Evolutionary conservation across 2,888 invertebrate genomes (phyloP).

Genomic region (Galeopsomyia nigrocyanea): DNA sequence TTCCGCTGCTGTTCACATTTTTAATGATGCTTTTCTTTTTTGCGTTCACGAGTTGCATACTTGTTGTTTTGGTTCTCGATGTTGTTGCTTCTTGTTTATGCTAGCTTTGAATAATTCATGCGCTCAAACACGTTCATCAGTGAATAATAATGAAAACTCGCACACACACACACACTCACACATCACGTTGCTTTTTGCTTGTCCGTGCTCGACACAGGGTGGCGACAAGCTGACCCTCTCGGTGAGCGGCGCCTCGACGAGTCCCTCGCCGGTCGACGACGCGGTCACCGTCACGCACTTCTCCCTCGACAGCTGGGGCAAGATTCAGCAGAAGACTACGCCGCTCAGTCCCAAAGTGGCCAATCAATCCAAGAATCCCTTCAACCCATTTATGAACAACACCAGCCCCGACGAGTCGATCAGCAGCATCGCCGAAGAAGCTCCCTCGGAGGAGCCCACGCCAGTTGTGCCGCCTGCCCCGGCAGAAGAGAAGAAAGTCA

Average conservation of each 20-base stretch:
- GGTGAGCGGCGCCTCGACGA: constrained; percentile 71
- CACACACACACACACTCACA: constrained; percentile 49
- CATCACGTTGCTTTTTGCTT: constrained; percentile 58
- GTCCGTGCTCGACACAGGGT: constrained; percentile 69
- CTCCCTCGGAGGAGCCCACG: constrained; percentile 47
- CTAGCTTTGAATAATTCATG: constrained; percentile 42
- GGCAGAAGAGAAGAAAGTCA: constrained; percentile 61
- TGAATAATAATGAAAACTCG: not conserved
- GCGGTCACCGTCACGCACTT: constrained; percentile 76
- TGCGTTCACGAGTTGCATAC: constrained; percentile 21
- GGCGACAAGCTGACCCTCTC: constrained; percentile 79
- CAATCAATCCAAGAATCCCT: constrained; percentile 66
- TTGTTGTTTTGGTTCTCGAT: constrained; percentile 42
- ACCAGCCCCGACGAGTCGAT: constrained; percentile 36
- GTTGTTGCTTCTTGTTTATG: constrained; percentile 50
- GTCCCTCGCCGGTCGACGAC: constrained; percentile 59
- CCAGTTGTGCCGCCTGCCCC: constrained; percentile 17
- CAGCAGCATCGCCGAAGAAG: constrained; percentile 40
- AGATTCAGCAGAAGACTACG: constrained; percentile 69
- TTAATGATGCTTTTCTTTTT: constrained; percentile 10
- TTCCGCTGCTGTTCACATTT: constrained; percentile 31
- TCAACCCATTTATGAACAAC: constrained; percentile 67
- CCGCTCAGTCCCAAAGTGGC: constrained; percentile 61
- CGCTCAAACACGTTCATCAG: too few relatives aligned
- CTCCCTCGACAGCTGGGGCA: constrained; percentile 70